A percentile compares a stretch with the other conserved stretches of the same genome.
These are phyloP conservation scores for Hassar affinis DNA, from an alignment of 2,113 vertebrate genomes.

Conservation along the genomic window DNA sequence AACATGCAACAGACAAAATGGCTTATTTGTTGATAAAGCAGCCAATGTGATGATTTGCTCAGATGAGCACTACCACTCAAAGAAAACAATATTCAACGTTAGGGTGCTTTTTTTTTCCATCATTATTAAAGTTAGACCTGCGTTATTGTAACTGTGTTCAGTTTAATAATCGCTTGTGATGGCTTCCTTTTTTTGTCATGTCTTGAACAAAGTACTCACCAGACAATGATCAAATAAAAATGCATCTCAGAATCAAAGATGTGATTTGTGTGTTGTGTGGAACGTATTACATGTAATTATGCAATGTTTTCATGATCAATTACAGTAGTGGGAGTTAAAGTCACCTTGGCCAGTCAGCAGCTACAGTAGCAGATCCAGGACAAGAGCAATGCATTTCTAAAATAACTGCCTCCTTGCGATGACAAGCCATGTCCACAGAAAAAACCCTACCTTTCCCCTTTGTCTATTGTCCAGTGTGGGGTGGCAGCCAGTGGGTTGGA, in stretches of 20 bases:
- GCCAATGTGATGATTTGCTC: background rate
- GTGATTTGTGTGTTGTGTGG: slow-evolving; percentile 9
- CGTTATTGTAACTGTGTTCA: background rate
- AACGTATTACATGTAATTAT: slow-evolving; percentile 22
- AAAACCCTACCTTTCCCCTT: slow-evolving; percentile 52
- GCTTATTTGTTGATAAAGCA: background rate
- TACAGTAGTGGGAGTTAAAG: slow-evolving; percentile 51
- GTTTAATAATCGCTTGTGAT: background rate
- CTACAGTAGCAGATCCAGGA: slow-evolving; percentile 52
- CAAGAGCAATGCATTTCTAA: slow-evolving; percentile 39
- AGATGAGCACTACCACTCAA: background rate
- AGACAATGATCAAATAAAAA: slow-evolving; percentile 38
- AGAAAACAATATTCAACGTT: background rate
- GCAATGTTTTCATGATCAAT: slow-evolving; percentile 23
- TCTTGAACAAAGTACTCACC: slow-evolving; percentile 36
- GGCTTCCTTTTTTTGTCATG: slow-evolving; percentile 17
- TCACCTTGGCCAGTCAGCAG: slow-evolving; percentile 73
- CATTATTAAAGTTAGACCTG: background rate
- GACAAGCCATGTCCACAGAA: slow-evolving; percentile 64
- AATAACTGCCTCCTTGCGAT: slow-evolving; percentile 56
- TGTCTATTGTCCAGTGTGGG: slow-evolving; percentile 71
- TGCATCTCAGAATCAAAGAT: slow-evolving; percentile 29
- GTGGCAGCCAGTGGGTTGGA: slow-evolving; percentile 57
- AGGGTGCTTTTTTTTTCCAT: background rate
- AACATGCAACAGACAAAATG: background rate